A percentile compares a stretch with the other conserved stretches of the same genome.
These are phyloP conservation scores for Zonitis immaculata DNA, from an alignment of 2,888 invertebrate species.

Conservation along the genomic window DNA sequence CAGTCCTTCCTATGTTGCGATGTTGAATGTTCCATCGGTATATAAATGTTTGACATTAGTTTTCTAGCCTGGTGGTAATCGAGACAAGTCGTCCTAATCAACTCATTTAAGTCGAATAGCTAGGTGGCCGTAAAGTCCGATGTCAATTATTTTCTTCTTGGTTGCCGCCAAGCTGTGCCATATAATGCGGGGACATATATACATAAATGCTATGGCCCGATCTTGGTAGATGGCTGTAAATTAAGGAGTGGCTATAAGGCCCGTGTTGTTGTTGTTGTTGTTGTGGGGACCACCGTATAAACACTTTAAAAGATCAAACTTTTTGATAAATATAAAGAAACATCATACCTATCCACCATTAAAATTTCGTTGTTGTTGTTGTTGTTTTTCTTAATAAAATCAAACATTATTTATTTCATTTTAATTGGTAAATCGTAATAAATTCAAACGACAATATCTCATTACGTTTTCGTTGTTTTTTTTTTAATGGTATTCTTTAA, in stretches of 20 bases:
- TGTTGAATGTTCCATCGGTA: too few relatives aligned
- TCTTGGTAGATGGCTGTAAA: slow-evolving; percentile 36
- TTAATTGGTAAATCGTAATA: slow-evolving; percentile 26
- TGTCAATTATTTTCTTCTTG: slow-evolving; percentile 40
- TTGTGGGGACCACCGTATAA: slow-evolving; percentile 41
- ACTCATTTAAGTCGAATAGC: slow-evolving; percentile 25
- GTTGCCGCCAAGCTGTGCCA: slow-evolving; percentile 5
- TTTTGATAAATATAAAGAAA: background rate
- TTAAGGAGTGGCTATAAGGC: slow-evolving; percentile 41
- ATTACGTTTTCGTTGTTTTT: background rate
- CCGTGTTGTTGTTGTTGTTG: slow-evolving; percentile 23
- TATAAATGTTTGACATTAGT: slow-evolving; percentile 16
- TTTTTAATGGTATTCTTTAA: background rate
- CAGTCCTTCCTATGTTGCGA: too few relatives aligned
- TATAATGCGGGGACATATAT: too few relatives aligned
- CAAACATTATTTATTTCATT: background rate
- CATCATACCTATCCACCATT: too few relatives aligned
- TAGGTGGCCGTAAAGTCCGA: slow-evolving; percentile 37
- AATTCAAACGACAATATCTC: background rate
- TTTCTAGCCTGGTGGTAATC: slow-evolving; percentile 28
- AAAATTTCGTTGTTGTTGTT: too few relatives aligned
- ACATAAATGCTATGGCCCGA: slow-evolving; percentile 38
- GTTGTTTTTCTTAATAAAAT: too few relatives aligned
- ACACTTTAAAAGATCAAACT: background rate
- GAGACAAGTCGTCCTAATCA: slow-evolving; percentile 24